Evolutionary conservation across 2,113 vertebrate species (phyloP).

Genomic region (Xiphorhynchus elegans): DNA sequence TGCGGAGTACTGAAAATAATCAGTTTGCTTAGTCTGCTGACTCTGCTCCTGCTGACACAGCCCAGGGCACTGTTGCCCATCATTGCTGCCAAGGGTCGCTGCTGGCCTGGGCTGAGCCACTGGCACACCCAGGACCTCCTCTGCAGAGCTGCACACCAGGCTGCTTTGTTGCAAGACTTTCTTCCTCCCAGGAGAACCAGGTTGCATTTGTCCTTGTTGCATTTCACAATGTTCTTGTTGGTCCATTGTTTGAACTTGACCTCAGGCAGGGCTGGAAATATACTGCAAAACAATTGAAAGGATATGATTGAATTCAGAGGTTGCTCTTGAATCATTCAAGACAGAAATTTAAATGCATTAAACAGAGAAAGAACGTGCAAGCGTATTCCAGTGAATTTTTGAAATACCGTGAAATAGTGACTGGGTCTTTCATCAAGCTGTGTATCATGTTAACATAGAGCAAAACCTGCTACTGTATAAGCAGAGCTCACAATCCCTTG

Average conservation of each 20-base stretch:
- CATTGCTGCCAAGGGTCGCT: not conserved
- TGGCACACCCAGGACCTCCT: not conserved
- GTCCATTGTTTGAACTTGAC: constrained; percentile 16
- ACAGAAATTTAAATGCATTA: constrained; percentile 50
- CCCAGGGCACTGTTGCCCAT: not conserved
- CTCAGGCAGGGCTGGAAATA: constrained; percentile 8
- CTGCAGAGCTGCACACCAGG: not conserved
- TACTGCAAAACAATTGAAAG: not conserved
- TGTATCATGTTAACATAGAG: not conserved
- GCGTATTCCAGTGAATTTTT: not conserved
- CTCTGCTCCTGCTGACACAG: not conserved
- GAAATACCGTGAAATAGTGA: not conserved
- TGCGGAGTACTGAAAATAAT: not conserved
- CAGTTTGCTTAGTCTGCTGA: not conserved
- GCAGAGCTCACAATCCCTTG: not conserved
- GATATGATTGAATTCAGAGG: constrained; percentile 16
- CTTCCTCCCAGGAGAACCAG: fast-evolving
- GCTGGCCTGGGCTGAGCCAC: not conserved
- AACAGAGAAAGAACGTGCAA: not conserved
- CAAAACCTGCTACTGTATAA: not conserved
- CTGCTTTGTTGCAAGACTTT: not conserved
- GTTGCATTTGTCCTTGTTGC: not conserved
- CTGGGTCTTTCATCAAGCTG: not conserved
- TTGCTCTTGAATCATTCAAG: constrained; percentile 43
- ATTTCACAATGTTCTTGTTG: constrained; percentile 5